Base-by-base conservation (phyloP, 2,797 vertebrate genomes). In the Tokudaia tokunoshimensis region DNA sequence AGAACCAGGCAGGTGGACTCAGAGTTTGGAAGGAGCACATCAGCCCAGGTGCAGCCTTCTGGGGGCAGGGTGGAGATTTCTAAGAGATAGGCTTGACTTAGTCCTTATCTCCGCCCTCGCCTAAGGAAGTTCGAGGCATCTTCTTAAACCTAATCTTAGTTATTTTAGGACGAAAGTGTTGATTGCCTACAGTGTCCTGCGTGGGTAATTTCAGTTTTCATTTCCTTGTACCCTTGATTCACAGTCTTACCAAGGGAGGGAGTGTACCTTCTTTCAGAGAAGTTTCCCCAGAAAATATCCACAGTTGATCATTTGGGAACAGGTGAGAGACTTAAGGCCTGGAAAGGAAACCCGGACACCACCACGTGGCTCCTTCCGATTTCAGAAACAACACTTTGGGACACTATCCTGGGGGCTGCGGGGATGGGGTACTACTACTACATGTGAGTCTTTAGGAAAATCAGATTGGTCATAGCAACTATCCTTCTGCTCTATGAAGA, bases 391-490 rank as follows among this genome's bases (percentile, higher is more conserved):
- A 5, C 44, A 13, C 94, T 84, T 9, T 0, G 29, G 22, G 59
- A 17, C 95, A 88, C 91, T 78, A 29, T 95, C 31, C 3, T 50
- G 44, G 78, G 59, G 65, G 8, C 3, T 37, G n/a, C 24, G 4
- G 41, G 24, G 12, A 1, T 14, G 1, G 75, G 44, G 63, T 31
- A 20, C 17, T 9, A 37, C 67, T 8, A 20, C 6, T 24, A n/a
- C 37, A 37, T 37, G 29, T 26, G 20, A n/a, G 0, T 90, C 89
- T 98, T 98, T 84, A 94, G 80, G 85, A 85, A 95, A 92, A 91
- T 72, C 91, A 90, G 50, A 41, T 22, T 83, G 92, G 75, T 31
- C 75, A 83, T 79, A 93, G 95, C 67, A 74, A 4, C 80, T 19
- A 2, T 79, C 37, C 57, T 93, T 72, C 80, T 89, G 65, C 82